These are phyloP conservation scores for Matsumurasca onukii DNA, from an alignment of 1,140 invertebrate genomes.

Conservation along the genomic window DNA sequence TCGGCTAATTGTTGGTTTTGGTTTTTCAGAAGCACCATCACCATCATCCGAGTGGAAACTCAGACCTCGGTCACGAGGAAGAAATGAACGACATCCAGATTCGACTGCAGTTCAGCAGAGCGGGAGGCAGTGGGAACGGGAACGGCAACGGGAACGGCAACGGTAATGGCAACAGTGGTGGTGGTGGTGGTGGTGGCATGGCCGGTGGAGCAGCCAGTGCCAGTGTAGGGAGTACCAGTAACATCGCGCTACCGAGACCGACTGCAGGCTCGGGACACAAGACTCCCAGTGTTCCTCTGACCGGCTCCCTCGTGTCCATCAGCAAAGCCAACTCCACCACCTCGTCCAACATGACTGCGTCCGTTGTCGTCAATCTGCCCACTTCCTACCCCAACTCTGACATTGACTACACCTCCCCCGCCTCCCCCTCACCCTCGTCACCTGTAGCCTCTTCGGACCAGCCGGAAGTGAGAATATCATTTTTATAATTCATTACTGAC, in stretches of 20 bases:
- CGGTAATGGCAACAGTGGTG: conserved; percentile 19
- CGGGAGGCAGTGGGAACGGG: conserved; percentile 15
- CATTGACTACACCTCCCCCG: conserved; percentile 43
- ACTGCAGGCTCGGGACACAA: conserved; percentile 8
- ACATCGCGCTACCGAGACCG: background rate
- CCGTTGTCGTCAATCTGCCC: conserved; percentile 46
- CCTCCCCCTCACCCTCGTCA: conserved; percentile 40
- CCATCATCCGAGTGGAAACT: conserved; percentile 9
- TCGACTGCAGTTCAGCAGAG: conserved; percentile 34
- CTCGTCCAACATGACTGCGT: conserved; percentile 46
- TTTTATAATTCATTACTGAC: conserved; percentile 38
- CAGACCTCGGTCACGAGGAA: conserved; percentile 36
- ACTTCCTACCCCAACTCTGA: conserved; percentile 46
- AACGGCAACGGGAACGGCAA: conserved; percentile 27
- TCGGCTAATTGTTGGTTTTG: no score
- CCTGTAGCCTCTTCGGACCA: conserved; percentile 41
- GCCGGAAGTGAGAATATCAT: conserved; percentile 45
- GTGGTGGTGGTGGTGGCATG: background rate
- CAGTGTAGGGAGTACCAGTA: background rate
- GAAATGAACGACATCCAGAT: conserved; percentile 38
- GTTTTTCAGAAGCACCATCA: conserved; percentile 14
- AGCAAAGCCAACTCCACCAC: conserved; percentile 46
- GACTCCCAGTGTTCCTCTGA: conserved; percentile 4
- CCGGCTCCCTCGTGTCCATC: conserved; percentile 40
- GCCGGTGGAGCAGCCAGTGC: conserved; percentile 8